Percentiles rank a stretch among this genome's conserved stretches.
These are phyloP conservation scores for Mayetiola destructor DNA, from an alignment of 2,888 invertebrate species.

Conservation along the genomic window DNA sequence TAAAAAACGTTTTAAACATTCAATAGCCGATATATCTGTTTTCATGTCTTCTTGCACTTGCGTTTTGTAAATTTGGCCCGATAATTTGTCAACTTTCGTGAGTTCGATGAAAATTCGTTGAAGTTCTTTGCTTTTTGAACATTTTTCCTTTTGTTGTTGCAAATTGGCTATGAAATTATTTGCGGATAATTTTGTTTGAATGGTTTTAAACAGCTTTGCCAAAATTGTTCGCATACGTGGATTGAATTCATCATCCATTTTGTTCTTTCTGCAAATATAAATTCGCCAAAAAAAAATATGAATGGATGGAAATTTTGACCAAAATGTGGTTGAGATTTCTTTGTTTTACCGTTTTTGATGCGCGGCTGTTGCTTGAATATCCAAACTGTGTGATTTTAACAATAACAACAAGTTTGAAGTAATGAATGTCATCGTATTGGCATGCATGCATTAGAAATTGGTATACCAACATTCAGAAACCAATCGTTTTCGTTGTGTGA, in stretches of 20 bases:
- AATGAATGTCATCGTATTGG: neutral
- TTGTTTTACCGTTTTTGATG: neutral
- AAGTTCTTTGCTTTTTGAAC: neutral
- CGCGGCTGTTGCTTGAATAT: no score
- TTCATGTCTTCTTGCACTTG: neutral
- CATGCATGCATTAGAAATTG: neutral
- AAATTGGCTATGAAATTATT: neutral
- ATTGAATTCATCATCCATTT: neutral
- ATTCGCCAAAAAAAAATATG: no score
- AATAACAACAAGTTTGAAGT: no score
- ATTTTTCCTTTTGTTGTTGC: neutral
- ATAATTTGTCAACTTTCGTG: neutral
- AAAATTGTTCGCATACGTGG: neutral
- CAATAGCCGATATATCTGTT: neutral
- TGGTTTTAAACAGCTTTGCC: neutral
- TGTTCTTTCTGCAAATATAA: no score
- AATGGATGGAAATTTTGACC: neutral
- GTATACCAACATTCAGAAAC: neutral
- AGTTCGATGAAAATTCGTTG: neutral
- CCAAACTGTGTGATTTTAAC: no score
- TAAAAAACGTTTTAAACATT: neutral
- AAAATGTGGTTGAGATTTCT: neutral
- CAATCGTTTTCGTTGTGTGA: neutral
- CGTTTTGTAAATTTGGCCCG: neutral
- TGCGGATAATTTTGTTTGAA: neutral